Base-by-base conservation (phyloP, 1,140 invertebrate species). In the Phocides pigmalion region DNA sequence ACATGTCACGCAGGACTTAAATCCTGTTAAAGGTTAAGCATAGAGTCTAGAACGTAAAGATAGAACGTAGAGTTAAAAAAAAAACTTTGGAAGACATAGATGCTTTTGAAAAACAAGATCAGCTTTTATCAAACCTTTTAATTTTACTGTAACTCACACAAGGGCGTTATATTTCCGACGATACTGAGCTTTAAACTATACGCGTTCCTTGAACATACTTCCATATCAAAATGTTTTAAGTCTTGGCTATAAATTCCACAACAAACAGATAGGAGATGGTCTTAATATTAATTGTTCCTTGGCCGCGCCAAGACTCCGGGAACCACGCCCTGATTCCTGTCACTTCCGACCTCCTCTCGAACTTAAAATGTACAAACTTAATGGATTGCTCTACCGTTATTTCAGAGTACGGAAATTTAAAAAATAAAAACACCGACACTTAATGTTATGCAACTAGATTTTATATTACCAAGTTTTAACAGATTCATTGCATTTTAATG, bases 201-300 rank as follows among this genome's bases (percentile, higher is more conserved):
- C n/a, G n/a, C n/a, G n/a, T n/a, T n/a, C n/a, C 12, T 3, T 6
- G 12, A 12, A 3, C 6, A 41, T 15, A 0, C 16, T 17, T 42
- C 0, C 6, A 16, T 9, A 16, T 44, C 6, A n/a, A n/a, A 35
- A 35, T 35, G 32, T 35, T 35, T 28, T 11, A 16, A 6, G 2
- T 6, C 6, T 14, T 16, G 0, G 19, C 16, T 8, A 2, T 17
- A n/a, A n/a, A 11, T 11, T 11, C 1, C 3, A 44, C 3, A 44
- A n/a, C 47, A 8, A 41, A 44, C 39, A 62, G 35, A n/a, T n/a
- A n/a, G 37, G 15, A 28, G 37, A 53, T 28, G 39, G 62, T 54
- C 51, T 64, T 46, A 64, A 64, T 54, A 64, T 64, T 64, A 64
- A 64, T 64, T 54, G 50, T 35, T 46, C 25, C 16, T 32, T 17